Conservation (phyloP, 2,797 vertebrate genomes). For the Poeciliopsis turneri region DNA sequence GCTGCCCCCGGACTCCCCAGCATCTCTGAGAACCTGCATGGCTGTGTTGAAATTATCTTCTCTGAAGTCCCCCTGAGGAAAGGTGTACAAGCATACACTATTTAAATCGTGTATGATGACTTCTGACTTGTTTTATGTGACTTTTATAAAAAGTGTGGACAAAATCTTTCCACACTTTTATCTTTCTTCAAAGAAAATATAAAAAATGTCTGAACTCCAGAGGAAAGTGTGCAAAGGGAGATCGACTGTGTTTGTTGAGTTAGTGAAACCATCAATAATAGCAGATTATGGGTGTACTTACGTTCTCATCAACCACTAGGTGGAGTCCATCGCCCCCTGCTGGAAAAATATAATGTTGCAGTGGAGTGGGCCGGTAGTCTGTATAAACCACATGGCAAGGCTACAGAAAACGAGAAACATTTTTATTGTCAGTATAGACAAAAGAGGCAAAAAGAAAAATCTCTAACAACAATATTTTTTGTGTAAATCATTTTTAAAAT, state of each 20-base stretch:
- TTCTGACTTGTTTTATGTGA: background rate
- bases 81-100: background rate
- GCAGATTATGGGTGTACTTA: constrained; percentile 69
- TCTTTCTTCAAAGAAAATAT: background rate
- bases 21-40: constrained; percentile 97
- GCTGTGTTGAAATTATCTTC: constrained; percentile 99
- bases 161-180: background rate
- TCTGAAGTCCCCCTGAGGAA: constrained; percentile 92
- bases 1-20: constrained; percentile 84
- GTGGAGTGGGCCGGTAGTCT: constrained; percentile 94
- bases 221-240: background rate
- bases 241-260: background rate
- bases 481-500: background rate
- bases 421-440: constrained; percentile 3
- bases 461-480: background rate
- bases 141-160: background rate
- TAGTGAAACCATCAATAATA: background rate
- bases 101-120: background rate
- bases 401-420: constrained; percentile 71
- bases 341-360: constrained; percentile 98
- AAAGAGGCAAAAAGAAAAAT: background rate
- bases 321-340: constrained; percentile 98
- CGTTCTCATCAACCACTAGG: constrained; percentile 98
- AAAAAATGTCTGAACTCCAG: background rate
- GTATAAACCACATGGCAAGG: constrained; percentile 98